Evolutionary conservation across 2,797 vertebrate genomes (phyloP).

Genomic region (Chelon labrosus): DNA sequence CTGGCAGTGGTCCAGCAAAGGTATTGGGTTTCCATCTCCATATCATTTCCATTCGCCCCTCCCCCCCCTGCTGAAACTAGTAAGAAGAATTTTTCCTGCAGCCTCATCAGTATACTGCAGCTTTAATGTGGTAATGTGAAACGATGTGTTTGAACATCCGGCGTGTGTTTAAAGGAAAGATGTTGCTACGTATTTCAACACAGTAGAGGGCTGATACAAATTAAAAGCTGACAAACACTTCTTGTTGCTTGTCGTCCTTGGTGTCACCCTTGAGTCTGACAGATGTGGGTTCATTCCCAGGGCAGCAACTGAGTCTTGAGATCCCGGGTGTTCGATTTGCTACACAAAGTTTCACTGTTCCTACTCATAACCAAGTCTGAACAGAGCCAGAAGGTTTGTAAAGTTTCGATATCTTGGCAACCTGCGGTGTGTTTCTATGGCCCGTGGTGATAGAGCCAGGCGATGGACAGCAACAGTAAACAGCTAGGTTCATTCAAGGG

Average conservation of each 20-base stretch:
- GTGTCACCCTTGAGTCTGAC: constrained; percentile 26
- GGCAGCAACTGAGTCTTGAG: constrained; percentile 17
- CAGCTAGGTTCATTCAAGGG: constrained; percentile 58
- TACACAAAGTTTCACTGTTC: constrained; percentile 24
- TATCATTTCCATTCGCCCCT: constrained; percentile 43
- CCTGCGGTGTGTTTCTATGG: constrained; percentile 43
- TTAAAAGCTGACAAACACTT: constrained; percentile 14
- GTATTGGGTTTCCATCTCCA: constrained; percentile 44
- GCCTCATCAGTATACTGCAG: constrained; percentile 33
- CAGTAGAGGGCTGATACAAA: constrained; percentile 6
- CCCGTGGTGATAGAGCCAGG: constrained; percentile 55
- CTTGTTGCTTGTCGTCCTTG: constrained; percentile 10
- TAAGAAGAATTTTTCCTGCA: constrained; percentile 37
- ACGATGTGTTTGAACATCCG: constrained; percentile 2
- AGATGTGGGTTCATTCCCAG: constrained; percentile 40
- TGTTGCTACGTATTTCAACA: constrained; percentile 9
- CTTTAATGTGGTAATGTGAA: constrained; percentile 19
- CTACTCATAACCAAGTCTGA: background rate
- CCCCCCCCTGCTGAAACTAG: constrained; percentile 22
- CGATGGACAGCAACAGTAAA: constrained; percentile 34
- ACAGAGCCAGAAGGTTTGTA: constrained; percentile 29
- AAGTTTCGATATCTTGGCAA: constrained; percentile 43
- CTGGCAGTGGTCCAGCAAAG: constrained; percentile 48
- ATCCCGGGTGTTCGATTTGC: constrained; percentile 15
- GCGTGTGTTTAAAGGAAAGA: background rate